A percentile compares a stretch with the other conserved stretches of the same genome.
phyloP scores from a whole-genome alignment of 2,888 invertebrate species.

The Lucinisca nassula region DNA sequence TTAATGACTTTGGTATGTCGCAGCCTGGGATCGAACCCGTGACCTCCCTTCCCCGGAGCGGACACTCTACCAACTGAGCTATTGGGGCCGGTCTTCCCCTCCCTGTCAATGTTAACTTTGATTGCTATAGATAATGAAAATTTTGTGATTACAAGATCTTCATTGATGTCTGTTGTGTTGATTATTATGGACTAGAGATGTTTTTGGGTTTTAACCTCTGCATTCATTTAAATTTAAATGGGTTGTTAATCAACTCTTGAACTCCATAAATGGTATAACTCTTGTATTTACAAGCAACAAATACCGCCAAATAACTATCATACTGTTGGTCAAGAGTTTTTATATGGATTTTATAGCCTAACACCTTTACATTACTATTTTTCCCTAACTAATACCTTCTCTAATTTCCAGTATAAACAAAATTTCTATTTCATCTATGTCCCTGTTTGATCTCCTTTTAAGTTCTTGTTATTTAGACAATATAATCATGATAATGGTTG shows the following conservation, averaged over 20 bases:
- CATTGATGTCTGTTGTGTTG: too few species aligned
- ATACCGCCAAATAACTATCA: not conserved
- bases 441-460: not conserved
- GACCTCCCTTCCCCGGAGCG: too few species aligned
- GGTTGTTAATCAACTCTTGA: not conserved
- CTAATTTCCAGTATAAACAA: not conserved
- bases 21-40: too few species aligned
- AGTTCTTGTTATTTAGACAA: not conserved
- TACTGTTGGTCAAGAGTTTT: not conserved
- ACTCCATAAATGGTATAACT: not conserved
- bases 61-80: too few species aligned
- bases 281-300: not conserved
- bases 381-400: not conserved
- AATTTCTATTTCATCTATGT: not conserved
- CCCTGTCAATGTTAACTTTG: too few species aligned
- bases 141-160: too few species aligned
- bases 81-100: too few species aligned
- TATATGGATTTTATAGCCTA: not conserved
- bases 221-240: not conserved
- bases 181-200: too few species aligned
- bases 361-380: not conserved
- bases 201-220: too few species aligned
- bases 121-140: too few species aligned
- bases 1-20: too few species aligned
- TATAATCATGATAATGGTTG: not conserved